Percentiles rank a stretch among this genome's conserved stretches.
Conservation (phyloP, 2,113 vertebrate species). For the Pterophyllum scalare region DNA sequence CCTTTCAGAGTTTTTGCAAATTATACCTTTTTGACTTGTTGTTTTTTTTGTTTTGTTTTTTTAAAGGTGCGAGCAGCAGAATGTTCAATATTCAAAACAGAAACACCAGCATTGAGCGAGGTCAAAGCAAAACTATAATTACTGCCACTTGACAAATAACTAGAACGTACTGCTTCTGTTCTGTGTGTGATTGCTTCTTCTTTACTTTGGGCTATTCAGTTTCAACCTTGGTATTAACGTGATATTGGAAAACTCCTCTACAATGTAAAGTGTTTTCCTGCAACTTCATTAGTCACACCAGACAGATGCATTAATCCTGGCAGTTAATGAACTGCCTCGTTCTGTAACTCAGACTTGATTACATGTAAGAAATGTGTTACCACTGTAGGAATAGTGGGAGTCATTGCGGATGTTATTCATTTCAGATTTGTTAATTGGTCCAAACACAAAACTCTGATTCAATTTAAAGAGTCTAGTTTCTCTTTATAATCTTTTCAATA, state of each 20-base stretch:
- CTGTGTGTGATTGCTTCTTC: neutral
- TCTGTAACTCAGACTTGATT: slow-evolving; percentile 58
- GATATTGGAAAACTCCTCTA: slow-evolving; percentile 5
- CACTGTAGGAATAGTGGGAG: neutral
- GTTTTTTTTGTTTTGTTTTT: neutral
- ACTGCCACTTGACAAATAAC: neutral
- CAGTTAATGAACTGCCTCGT: slow-evolving; percentile 53
- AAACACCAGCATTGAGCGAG: neutral
- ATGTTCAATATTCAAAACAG: neutral
- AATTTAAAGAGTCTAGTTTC: neutral
- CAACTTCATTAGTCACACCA: slow-evolving; percentile 60
- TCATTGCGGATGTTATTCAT: neutral
- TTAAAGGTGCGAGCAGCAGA: neutral
- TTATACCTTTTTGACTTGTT: neutral
- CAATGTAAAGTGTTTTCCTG: slow-evolving; percentile 54
- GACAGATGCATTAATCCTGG: slow-evolving; percentile 55
- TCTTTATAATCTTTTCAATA: neutral
- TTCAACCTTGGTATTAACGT: neutral
- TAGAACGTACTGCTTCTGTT: neutral
- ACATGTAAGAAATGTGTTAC: slow-evolving; percentile 38
- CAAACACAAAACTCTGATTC: neutral
- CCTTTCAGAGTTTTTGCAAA: neutral
- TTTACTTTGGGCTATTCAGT: neutral
- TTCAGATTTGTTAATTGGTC: neutral
- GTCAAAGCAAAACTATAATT: slow-evolving; percentile 11